Percentiles rank a stretch among this genome's conserved stretches.
These are phyloP conservation scores for Malachius bipustulatus DNA, from an alignment of 2,888 invertebrate genomes.

Conservation along the genomic window DNA sequence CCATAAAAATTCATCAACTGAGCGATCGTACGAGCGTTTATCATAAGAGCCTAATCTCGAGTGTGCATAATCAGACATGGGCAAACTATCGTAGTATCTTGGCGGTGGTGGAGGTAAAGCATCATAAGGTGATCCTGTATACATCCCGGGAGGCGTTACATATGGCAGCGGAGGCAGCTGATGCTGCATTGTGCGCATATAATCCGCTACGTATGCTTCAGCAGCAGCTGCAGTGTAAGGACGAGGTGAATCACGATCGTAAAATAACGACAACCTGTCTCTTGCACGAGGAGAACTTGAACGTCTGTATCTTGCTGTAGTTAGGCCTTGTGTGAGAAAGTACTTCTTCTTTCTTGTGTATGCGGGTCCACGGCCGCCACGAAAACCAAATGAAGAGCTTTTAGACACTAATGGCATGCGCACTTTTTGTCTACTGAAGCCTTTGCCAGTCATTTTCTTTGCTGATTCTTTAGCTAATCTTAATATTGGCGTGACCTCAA, in stretches of 20 bases:
- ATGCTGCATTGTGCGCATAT: conserved; percentile 80
- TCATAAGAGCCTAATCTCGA: conserved; percentile 42
- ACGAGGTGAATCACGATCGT: conserved; percentile 42
- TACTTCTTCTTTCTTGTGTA: conserved; percentile 52
- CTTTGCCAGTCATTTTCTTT: conserved; percentile 39
- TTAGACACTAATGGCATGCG: conserved; percentile 39
- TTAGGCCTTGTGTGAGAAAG: conserved; percentile 50
- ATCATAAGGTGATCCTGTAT: conserved; percentile 41
- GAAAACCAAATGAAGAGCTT: conserved; percentile 39
- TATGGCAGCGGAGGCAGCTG: conserved; percentile 77
- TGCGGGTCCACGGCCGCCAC: conserved; percentile 43
- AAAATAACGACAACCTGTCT: conserved; percentile 52
- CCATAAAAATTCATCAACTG: conserved; percentile 80
- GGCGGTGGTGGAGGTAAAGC: conserved; percentile 52
- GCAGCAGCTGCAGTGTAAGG: conserved; percentile 49
- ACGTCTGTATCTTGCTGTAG: conserved; percentile 42
- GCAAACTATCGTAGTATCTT: conserved; percentile 69
- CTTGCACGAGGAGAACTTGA: conserved; percentile 48
- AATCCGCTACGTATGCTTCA: conserved; percentile 81
- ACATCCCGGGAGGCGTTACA: conserved; percentile 53
- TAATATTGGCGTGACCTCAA: conserved; percentile 79
- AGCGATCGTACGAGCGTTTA: conserved; percentile 67
- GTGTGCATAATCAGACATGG: conserved; percentile 61
- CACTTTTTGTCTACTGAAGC: conserved; percentile 39
- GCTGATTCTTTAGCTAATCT: conserved; percentile 75